Evolutionary conservation across 1,140 invertebrate species (phyloP).

Genomic region (Brachionus plicatilis): DNA sequence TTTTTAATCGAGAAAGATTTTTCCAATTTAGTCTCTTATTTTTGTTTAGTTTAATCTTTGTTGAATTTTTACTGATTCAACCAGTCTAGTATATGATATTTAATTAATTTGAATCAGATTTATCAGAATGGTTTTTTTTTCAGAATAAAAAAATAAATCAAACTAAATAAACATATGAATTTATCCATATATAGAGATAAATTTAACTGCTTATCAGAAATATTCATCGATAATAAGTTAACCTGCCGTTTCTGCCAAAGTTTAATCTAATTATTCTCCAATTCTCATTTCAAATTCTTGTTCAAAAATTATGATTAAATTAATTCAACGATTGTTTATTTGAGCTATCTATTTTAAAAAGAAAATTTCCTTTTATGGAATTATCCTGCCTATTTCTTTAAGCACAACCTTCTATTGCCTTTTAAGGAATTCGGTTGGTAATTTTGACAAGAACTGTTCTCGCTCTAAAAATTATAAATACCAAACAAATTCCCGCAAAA

Average conservation of each 20-base stretch:
- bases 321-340: slow-evolving; percentile 1
- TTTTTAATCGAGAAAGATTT: too few relatives aligned
- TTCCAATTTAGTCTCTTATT: too few relatives aligned
- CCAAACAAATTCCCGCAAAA: neutral
- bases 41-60: too few relatives aligned
- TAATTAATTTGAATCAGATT: neutral
- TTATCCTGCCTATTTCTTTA: neutral
- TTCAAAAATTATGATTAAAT: neutral
- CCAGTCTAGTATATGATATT: neutral
- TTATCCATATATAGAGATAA: neutral
- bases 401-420: neutral
- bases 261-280: neutral
- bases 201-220: neutral
- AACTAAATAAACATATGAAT: neutral
- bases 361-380: neutral
- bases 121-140: neutral
- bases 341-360: neutral
- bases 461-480: neutral
- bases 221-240: neutral
- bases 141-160: neutral
- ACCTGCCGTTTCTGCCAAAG: neutral
- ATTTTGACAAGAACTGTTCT: neutral
- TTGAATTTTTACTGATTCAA: neutral
- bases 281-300: neutral
- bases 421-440: neutral